Base-by-base conservation (phyloP, 2,113 vertebrate species). In the Ceratotherium simum region DNA sequence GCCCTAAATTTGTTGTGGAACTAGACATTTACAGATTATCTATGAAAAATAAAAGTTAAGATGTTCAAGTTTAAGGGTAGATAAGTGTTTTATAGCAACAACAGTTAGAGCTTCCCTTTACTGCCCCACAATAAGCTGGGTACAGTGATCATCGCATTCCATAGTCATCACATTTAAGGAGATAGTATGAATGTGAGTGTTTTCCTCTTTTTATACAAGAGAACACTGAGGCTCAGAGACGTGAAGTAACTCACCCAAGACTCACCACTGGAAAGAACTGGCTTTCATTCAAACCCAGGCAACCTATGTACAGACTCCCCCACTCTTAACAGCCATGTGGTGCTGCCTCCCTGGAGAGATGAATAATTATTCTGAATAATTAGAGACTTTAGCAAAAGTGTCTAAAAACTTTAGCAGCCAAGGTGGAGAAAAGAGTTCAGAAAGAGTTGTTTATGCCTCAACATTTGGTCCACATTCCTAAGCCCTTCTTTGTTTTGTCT, bases 241-340 rank as follows among this genome's bases (percentile, higher is more conserved):
- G 1, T 29, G 18, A 54, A 7, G 12, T 29, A 46, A 73, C 54
- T 46, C 25, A 11, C 33, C 51, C 17, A 72, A 46, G 51, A n/a
- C 39, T 39, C 21, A 5, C 1, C 27, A 60, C 17, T n/a, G 54
- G n/a, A 69, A 84, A 79, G 48, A 64, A 70, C 6, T 2, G 23
- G 18, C 58, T 23, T 2, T 9, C 1, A 42, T 13, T 58, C 58
- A 62, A 75, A 60, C 31, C 17, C 65, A 58, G 12, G 31, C 7
- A 18, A 67, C 20, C n/a, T 54, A 21, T 11, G 5, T 56, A 72
- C 8, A 27, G 1, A n/a, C 62, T 42, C 14, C 6, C 36, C 31
- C 4, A 4, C 18, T 14, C 58, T 39, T 48, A 31, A 70, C 10
- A 5, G 16, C 56, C 7, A 0, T 2, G 11, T 14, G 1, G 0